phyloP scores from a whole-genome alignment of 2,888 invertebrate species.

The Coelopa pilipes region DNA sequence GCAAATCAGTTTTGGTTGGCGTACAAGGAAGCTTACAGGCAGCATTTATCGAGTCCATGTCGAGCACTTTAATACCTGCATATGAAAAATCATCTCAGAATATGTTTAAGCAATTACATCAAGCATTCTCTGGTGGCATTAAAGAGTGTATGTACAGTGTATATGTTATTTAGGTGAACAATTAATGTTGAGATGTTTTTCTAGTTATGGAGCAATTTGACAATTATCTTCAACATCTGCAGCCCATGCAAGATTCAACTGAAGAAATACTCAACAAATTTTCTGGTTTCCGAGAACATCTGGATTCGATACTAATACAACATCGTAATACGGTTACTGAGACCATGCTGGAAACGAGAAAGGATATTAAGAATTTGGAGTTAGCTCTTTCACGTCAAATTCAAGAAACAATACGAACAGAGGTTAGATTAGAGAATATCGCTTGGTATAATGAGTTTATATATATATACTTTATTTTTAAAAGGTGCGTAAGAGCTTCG shows the following conservation, averaged over 20 bases:
- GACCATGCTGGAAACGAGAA: slow-evolving; percentile 61
- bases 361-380: slow-evolving; percentile 64
- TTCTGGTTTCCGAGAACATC: slow-evolving; percentile 58
- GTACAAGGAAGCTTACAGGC: slow-evolving; percentile 80
- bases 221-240: slow-evolving; percentile 67
- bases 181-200: neutral
- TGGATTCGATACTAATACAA: slow-evolving; percentile 57
- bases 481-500: slow-evolving; percentile 68
- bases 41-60: slow-evolving; percentile 82
- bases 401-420: slow-evolving; percentile 61
- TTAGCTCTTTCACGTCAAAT: slow-evolving; percentile 60
- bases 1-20: slow-evolving; percentile 74
- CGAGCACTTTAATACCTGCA: slow-evolving; percentile 81
- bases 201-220: slow-evolving; percentile 70
- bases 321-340: slow-evolving; percentile 62
- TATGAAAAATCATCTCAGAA: slow-evolving; percentile 88
- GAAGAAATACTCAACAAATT: slow-evolving; percentile 63
- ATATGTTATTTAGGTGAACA: neutral
- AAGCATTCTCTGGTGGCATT: slow-evolving; percentile 87
- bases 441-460: neutral
- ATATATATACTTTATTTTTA: neutral
- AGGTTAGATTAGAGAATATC: slow-evolving; percentile 48
- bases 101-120: slow-evolving; percentile 91
- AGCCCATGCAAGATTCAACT: slow-evolving; percentile 60
- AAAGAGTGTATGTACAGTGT: slow-evolving; percentile 79